Conservation (phyloP, 2,113 vertebrate species). For the Podilymbus podiceps region DNA sequence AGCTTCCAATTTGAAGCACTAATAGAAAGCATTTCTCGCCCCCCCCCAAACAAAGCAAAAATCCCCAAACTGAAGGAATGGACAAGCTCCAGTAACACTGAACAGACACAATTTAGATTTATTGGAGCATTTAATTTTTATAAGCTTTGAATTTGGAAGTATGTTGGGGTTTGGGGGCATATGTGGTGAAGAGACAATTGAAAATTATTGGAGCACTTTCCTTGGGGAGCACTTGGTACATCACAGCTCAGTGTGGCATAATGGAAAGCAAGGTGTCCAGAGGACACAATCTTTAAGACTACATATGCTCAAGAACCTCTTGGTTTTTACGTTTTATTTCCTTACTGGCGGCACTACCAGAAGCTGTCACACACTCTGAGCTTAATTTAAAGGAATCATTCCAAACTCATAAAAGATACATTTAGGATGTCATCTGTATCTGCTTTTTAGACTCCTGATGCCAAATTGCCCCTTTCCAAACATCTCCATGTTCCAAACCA, state of each 20-base stretch:
- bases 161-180: background rate
- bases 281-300: background rate
- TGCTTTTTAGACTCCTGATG: slow-evolving; percentile 29
- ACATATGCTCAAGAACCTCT: background rate
- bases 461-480: slow-evolving; percentile 38
- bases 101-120: slow-evolving; percentile 62
- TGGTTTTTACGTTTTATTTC: background rate
- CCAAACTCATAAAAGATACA: slow-evolving; percentile 54
- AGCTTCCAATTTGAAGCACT: slow-evolving; percentile 47
- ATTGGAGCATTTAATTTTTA: slow-evolving; percentile 65
- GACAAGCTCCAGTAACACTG: slow-evolving; percentile 45
- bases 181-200: slow-evolving; percentile 17
- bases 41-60: slow-evolving; percentile 8
- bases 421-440: slow-evolving; percentile 49
- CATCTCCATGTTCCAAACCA: background rate
- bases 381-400: slow-evolving; percentile 52
- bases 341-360: slow-evolving; percentile 23
- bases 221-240: background rate
- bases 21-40: slow-evolving; percentile 39
- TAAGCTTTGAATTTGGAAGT: slow-evolving; percentile 47
- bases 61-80: slow-evolving; percentile 20
- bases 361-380: slow-evolving; percentile 29
- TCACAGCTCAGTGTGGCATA: background rate
- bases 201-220: slow-evolving; percentile 31
- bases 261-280: background rate